Evolutionary conservation across 1,140 invertebrate genomes (phyloP).

Genomic region (Trichonephila inaurata): DNA sequence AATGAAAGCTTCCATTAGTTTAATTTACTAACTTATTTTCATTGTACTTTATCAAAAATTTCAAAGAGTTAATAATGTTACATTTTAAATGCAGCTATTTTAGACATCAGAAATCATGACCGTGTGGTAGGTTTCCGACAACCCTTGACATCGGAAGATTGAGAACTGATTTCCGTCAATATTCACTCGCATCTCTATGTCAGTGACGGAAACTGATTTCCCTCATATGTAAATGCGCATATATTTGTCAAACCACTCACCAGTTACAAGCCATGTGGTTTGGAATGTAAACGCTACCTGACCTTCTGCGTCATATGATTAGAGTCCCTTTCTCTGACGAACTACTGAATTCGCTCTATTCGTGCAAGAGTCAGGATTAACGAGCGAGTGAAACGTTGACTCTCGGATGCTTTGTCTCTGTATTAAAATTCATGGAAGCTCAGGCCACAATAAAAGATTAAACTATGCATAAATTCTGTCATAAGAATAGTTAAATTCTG

Average conservation of each 20-base stretch:
- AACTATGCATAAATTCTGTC: not conserved
- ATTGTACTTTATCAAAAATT: no score
- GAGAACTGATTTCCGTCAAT: conserved; percentile 30
- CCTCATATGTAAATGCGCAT: conserved; percentile 40
- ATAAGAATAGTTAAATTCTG: not conserved
- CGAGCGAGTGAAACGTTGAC: not conserved
- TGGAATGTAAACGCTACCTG: conserved; percentile 37
- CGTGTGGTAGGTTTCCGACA: not conserved
- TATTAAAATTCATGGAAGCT: not conserved
- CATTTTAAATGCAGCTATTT: not conserved
- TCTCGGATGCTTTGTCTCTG: not conserved
- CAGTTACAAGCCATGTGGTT: conserved; percentile 25
- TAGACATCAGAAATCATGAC: not conserved
- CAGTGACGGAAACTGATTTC: conserved; percentile 30
- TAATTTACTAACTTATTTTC: no score
- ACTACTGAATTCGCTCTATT: conserved; percentile 5
- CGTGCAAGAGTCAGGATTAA: not conserved
- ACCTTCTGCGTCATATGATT: conserved; percentile 29
- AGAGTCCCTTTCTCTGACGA: not conserved
- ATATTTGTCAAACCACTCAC: conserved; percentile 31
- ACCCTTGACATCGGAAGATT: not conserved
- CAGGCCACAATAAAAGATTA: not conserved
- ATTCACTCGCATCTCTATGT: conserved; percentile 11
- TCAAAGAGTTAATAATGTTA: not conserved
- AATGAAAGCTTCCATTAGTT: no score